These are phyloP conservation scores for Galago senegalensis DNA, from an alignment of 2,797 vertebrate genomes.

Conservation along the genomic window DNA sequence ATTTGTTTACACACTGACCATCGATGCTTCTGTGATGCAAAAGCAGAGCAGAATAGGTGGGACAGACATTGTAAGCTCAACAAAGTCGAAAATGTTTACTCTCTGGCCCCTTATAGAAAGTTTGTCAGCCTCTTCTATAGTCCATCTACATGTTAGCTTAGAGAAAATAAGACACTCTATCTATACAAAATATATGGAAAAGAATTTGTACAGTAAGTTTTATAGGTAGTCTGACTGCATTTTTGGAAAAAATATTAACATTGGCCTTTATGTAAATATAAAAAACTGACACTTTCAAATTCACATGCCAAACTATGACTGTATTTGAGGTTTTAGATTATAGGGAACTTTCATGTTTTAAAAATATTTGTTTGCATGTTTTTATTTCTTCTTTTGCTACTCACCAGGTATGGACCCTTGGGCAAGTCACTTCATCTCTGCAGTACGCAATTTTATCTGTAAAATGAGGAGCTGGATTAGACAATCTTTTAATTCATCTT, in stretches of 20 bases:
- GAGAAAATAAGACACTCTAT: background rate
- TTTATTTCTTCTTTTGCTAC: constrained; percentile 39
- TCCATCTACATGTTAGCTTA: background rate
- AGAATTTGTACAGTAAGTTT: background rate
- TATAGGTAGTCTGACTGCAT: background rate
- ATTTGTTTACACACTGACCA: background rate
- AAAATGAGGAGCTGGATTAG: constrained; percentile 12
- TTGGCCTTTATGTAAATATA: background rate
- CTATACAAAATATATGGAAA: background rate
- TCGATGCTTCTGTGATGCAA: background rate
- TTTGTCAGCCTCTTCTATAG: background rate
- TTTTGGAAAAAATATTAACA: background rate
- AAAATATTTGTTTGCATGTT: background rate
- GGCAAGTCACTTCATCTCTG: background rate
- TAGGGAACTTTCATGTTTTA: background rate
- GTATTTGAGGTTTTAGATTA: background rate
- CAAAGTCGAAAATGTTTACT: background rate
- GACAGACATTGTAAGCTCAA: background rate
- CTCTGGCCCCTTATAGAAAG: background rate
- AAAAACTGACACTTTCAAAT: background rate
- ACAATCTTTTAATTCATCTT: background rate
- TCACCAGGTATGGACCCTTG: background rate
- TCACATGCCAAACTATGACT: background rate
- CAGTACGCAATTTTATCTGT: constrained; percentile 2
- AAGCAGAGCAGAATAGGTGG: background rate